Evolutionary conservation across 2,797 vertebrate species (phyloP).

Genomic region (Sciaenops ocellatus): DNA sequence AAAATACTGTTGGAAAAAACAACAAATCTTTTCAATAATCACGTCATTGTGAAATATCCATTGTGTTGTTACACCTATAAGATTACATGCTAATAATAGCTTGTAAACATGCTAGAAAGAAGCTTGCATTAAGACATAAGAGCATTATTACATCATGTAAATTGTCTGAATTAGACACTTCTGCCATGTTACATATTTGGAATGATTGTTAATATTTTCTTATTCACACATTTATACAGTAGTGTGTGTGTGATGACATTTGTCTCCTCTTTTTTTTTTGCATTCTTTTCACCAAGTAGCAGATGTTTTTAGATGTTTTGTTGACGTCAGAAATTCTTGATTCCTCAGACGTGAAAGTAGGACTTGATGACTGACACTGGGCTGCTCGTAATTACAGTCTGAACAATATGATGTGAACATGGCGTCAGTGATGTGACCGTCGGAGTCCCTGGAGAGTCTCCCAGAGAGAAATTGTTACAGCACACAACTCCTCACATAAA

Average conservation of each 20-base stretch:
- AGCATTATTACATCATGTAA: no score
- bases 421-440: background rate
- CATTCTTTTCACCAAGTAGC: background rate
- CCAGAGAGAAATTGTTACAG: background rate
- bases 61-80: no score
- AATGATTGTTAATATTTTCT: no score
- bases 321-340: background rate
- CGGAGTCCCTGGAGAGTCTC: background rate
- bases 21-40: background rate
- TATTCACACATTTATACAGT: no score
- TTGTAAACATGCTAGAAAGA: no score
- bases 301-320: background rate
- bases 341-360: background rate
- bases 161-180: no score
- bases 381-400: background rate
- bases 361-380: background rate
- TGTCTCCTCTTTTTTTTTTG: no score
- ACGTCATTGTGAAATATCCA: background rate
- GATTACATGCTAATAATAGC: no score
- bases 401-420: background rate
- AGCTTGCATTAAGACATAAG: no score
- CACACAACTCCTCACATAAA: no score
- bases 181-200: no score
- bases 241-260: no score
- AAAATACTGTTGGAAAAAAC: background rate